Evolutionary conservation across 92 coral and sea anemone genomes (phyloP), one percentile per base, ranked within the genome.

Genomic region (Chrysogorgia sp.): DNA sequence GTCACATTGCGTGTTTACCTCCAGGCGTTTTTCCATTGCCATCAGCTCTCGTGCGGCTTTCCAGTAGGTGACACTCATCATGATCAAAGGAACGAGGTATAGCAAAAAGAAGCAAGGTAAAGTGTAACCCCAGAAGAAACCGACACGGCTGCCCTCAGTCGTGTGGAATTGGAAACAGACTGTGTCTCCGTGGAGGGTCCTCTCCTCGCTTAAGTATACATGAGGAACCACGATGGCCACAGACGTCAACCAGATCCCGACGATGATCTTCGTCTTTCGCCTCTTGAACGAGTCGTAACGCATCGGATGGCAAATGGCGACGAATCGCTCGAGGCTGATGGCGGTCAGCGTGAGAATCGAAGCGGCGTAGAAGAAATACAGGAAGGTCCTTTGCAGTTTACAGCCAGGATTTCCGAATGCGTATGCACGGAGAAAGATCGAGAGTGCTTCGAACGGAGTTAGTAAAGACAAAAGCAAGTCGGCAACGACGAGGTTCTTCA

Each of bases 401-500:
- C 93, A 89, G 19, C 71, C 71, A 22, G 50, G 65, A 21, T 74
- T 57, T 2, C 93, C 93, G 12, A 75, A 15, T 31, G 34, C 60
- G 81, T 90, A 89, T 10, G 37, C 10, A 31, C 81, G 74, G 7
- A 45, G n/a, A 28, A 79, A 58, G 14, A 83, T 67, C 31, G 93
- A 55, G 14, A 68, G 33, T 3, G 77, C 93, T 62, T 89, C 93
- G 23, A 80, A 6, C 10, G 93, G 90, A 29, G 93, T 89, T 40
- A 83, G 64, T 30, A 83, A 34, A 2, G 90, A 88, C 26, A 89
- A 71, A 7, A 89, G 63, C 33, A 89, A 58, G 66, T 89, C 90
- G 19, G 90, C 93, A 20, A 67, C 76, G 5, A 85, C 88, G 69
- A 89, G 89, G 66, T 89, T 89, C 33, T 88, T 83, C 10, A 89